Evolutionary conservation across 2,888 invertebrate genomes (phyloP).

Genomic region (Agrenia bidenticulata): DNA sequence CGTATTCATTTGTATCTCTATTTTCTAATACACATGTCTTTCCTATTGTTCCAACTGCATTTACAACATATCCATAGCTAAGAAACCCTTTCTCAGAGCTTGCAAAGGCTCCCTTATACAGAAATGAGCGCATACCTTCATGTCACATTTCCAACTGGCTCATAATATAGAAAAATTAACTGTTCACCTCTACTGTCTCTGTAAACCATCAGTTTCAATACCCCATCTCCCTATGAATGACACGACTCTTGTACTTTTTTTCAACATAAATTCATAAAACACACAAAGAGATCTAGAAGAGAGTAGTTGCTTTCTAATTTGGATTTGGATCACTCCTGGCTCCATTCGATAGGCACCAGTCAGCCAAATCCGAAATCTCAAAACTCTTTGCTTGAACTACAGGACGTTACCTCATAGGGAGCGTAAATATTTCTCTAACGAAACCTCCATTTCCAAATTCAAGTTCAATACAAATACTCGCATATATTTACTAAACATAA

Average conservation of each 20-base stretch:
- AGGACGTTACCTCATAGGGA: too few relatives aligned
- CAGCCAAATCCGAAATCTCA: too few relatives aligned
- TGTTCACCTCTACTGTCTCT: slow-evolving; percentile 15
- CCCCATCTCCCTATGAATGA: slow-evolving; percentile 10
- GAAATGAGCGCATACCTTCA: background rate
- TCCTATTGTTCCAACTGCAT: slow-evolving; percentile 17
- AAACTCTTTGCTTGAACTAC: too few relatives aligned
- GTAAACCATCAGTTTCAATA: slow-evolving; percentile 2
- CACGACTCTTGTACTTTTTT: background rate
- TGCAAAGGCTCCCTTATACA: background rate
- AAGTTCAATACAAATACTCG: too few relatives aligned
- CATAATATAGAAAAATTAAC: slow-evolving; percentile 11
- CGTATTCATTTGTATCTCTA: slow-evolving; percentile 14
- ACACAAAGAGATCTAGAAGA: slow-evolving; percentile 7
- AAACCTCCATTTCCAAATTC: too few relatives aligned
- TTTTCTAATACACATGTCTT: slow-evolving; percentile 13
- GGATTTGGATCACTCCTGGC: background rate
- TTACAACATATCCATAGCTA: slow-evolving; percentile 14
- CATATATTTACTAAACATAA: too few relatives aligned
- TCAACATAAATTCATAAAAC: background rate
- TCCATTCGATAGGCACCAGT: too few relatives aligned
- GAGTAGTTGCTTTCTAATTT: slow-evolving; percentile 2
- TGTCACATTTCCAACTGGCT: slow-evolving; percentile 15
- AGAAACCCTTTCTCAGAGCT: background rate
- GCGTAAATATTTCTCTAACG: too few relatives aligned